Evolutionary conservation across 1,140 invertebrate species (phyloP), one percentile per base, ranked within the genome.

Genomic region (Hyphantria cunea): DNA sequence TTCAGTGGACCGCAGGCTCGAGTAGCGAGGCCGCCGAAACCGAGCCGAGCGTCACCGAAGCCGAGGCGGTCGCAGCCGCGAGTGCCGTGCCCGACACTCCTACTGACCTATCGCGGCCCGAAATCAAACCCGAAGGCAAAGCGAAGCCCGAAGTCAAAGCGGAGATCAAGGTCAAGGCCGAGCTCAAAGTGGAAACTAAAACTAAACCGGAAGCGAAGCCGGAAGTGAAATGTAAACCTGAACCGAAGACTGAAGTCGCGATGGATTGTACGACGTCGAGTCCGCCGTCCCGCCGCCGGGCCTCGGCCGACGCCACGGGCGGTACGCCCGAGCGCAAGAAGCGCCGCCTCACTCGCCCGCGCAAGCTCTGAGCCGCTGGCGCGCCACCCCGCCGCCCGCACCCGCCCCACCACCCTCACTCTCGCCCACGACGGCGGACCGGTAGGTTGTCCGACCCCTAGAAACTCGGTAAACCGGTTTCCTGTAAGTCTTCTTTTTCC

Each of bases 241-340:
- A 68, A 25, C 15, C 45, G 6, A 64, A 64, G 17, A 2, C 45
- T 2, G 55, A 64, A 32, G 12, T 42, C 56, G 41, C 12, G 10
- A 25, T 10, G 17, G 53, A 59, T 45, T 15, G 41, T 8, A 37
- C 13, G 14, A n/a, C 49, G 15, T 53, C 56, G 31, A 74, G 75
- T 13, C 81, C 79, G 32, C 71, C 81, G 6, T 17, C 70, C n/a
- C 76, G 84, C 14, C 73, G 80, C 49, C 68, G 81, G 49, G 79
- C 82, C 41, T 81, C 78, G 6, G 73, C 70, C n/a, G 78, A 80
- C 58, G 67, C 72, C 34, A 44, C 48, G 32, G 49, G 58, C 51
- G 44, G 25, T 61, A 86, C 86, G 44, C 85, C 86, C 47, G 84
- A 89, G 15, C 75, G 86, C 61, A 89, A 89, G 76, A 86, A 86